Conservation (phyloP, 2,797 vertebrate species). For the Nyctibius grandis region DNA sequence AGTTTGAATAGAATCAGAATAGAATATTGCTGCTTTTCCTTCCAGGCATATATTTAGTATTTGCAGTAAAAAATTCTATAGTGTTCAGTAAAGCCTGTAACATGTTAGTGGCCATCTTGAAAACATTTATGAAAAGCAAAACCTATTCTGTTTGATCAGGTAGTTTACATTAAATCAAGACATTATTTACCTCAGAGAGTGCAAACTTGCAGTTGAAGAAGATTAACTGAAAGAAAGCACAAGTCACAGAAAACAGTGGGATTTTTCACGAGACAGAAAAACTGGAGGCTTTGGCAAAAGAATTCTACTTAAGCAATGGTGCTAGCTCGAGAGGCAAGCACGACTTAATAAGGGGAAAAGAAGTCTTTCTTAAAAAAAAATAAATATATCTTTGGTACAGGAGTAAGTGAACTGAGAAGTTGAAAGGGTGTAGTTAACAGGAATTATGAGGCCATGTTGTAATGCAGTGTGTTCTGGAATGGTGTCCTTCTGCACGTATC, state of each 20-base stretch:
- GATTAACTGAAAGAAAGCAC: background rate
- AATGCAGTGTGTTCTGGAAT: accelerated
- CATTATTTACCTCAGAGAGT: background rate
- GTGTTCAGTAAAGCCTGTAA: background rate
- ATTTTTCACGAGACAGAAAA: background rate
- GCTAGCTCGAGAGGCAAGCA: background rate
- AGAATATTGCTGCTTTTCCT: background rate
- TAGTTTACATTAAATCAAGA: background rate
- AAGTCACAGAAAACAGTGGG: background rate
- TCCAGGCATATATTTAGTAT: background rate
- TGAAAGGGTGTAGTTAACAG: background rate
- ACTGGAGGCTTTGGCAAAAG: background rate
- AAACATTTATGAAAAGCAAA: background rate
- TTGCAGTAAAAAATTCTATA: background rate
- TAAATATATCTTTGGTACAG: background rate
- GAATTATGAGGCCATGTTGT: background rate
- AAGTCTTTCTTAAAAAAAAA: background rate
- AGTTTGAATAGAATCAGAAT: background rate
- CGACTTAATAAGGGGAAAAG: background rate
- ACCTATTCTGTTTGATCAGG: background rate
- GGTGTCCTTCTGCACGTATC: accelerated
- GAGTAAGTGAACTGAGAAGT: background rate
- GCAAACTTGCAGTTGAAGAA: background rate
- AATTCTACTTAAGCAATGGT: accelerated
- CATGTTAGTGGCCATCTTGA: background rate